Evolutionary conservation across 2,888 invertebrate genomes (phyloP).

Genomic region (Drosophila putrida): DNA sequence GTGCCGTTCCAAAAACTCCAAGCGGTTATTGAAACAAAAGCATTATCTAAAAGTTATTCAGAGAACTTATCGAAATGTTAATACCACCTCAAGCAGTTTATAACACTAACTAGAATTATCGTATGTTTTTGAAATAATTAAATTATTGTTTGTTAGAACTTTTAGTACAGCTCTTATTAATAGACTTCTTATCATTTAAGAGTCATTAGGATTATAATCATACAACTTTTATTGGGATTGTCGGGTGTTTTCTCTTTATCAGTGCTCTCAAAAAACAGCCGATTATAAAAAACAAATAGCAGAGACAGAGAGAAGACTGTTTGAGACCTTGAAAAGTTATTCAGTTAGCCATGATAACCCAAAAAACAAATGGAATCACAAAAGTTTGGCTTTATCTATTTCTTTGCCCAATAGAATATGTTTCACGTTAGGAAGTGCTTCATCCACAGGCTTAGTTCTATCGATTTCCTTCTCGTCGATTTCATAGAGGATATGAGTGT

Average conservation of each 20-base stretch:
- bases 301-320: too few species aligned
- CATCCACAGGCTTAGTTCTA: not conserved
- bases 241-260: conserved; percentile 1
- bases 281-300: not conserved
- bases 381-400: not conserved
- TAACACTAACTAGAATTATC: conserved; percentile 1
- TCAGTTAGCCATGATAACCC: not conserved
- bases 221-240: conserved; percentile 6
- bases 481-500: conserved; percentile 38
- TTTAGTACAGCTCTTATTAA: not conserved
- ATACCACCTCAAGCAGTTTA: conserved; percentile 9
- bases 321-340: not conserved
- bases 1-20: too few species aligned
- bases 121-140: not conserved
- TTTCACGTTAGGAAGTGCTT: not conserved
- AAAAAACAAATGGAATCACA: not conserved
- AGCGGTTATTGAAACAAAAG: too few species aligned
- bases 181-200: conserved; percentile 18
- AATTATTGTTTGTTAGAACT: not conserved
- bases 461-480: conserved; percentile 30
- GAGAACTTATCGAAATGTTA: not conserved
- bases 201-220: conserved; percentile 8
- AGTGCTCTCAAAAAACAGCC: conserved; percentile 1
- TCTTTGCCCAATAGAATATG: conserved; percentile 27
- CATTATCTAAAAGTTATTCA: not conserved